These are phyloP conservation scores for Pogonus chalceus DNA, from an alignment of 1,140 invertebrate genomes.

Conservation along the genomic window DNA sequence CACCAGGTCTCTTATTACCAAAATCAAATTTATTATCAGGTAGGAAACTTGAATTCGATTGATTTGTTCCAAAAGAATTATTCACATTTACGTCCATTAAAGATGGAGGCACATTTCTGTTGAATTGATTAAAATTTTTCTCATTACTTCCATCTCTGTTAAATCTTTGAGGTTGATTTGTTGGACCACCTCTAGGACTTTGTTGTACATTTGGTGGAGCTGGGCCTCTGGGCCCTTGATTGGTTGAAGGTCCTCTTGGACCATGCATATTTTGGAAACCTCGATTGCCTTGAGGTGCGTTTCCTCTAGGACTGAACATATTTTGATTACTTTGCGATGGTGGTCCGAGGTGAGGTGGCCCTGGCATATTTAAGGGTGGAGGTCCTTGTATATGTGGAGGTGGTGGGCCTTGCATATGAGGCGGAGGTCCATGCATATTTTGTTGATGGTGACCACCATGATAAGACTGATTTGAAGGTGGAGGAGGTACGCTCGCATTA, in stretches of 20 bases:
- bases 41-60: background rate
- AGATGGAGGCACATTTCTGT: background rate
- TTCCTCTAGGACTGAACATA: no score
- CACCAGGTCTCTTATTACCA: conserved; percentile 6
- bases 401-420: background rate
- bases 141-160: no score
- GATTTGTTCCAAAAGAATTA: conserved; percentile 1
- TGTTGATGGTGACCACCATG: conserved; percentile 11
- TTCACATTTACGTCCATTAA: conserved; percentile 3
- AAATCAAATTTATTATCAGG: conserved; percentile 6
- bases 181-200: no score
- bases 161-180: no score
- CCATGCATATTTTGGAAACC: no score
- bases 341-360: conserved; percentile 11
- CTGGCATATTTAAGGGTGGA: conserved; percentile 13
- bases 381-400: no score
- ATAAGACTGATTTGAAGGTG: conserved; percentile 14
- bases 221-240: no score
- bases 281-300: no score
- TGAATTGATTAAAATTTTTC: no score
- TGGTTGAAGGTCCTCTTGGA: no score
- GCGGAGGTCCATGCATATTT: conserved; percentile 12
- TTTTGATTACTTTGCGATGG: conserved; percentile 10
- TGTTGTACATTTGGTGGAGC: no score
- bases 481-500: conserved; percentile 9